These are phyloP conservation scores for Beris chalybata DNA, from an alignment of 2,888 invertebrate species.

Conservation along the genomic window DNA sequence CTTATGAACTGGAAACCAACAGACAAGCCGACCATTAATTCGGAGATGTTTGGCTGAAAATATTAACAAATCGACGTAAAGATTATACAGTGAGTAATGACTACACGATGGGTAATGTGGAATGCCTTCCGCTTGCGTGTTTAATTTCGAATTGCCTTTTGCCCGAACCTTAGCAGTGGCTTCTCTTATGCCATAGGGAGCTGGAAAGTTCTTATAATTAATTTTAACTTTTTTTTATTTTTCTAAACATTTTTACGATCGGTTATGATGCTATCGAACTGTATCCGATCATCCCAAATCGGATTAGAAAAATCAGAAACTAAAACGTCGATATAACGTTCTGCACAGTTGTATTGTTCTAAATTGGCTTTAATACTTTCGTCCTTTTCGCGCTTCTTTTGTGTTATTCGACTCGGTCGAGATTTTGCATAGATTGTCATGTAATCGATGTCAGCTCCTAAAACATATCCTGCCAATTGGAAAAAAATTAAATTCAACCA, in stretches of 20 bases:
- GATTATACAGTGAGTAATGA: conserved; percentile 78
- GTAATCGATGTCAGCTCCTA: conserved; percentile 93
- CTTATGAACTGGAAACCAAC: conserved; percentile 93
- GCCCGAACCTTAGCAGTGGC: conserved; percentile 75
- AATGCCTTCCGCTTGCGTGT: conserved; percentile 65
- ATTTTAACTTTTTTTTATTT: not conserved
- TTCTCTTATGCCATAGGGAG: conserved; percentile 97
- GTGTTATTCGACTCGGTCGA: conserved; percentile 75
- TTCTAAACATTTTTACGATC: conserved; percentile 73
- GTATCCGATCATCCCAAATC: conserved; percentile 70
- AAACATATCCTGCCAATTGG: conserved; percentile 61
- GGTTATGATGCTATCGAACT: conserved; percentile 91
- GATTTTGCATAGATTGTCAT: conserved; percentile 88
- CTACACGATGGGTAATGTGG: conserved; percentile 83
- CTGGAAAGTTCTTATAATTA: conserved; percentile 58
- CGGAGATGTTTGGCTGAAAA: conserved; percentile 79
- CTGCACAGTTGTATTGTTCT: conserved; percentile 77
- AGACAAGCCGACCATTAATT: conserved; percentile 81
- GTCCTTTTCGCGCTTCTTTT: conserved; percentile 76
- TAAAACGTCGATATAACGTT: conserved; percentile 81
- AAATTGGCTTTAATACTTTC: conserved; percentile 90
- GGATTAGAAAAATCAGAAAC: conserved; percentile 89
- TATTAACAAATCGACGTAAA: conserved; percentile 81
- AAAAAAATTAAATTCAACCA: not conserved
- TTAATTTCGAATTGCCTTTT: conserved; percentile 55